A percentile compares a stretch with the other conserved stretches of the same genome.
Conservation (phyloP, 2,113 vertebrate genomes). For the Malurus elegans region DNA sequence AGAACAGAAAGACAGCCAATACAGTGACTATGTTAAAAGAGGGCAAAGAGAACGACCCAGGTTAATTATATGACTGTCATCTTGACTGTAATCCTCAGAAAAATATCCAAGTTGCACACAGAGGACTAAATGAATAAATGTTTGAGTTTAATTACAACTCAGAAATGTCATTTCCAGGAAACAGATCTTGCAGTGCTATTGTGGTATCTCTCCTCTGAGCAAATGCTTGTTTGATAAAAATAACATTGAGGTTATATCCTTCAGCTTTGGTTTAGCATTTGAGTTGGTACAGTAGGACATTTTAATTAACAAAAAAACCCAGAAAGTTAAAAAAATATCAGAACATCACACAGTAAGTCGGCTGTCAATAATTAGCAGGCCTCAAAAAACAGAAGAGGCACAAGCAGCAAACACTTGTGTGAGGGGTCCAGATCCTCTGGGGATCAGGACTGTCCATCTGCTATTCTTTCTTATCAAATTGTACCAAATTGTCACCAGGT, state of each 20-base stretch:
- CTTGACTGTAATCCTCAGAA: background rate
- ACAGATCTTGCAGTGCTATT: background rate
- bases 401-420: background rate
- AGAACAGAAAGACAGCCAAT: background rate
- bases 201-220: background rate
- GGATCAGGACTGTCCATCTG: background rate
- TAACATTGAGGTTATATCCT: background rate
- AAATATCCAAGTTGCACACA: background rate
- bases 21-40: background rate
- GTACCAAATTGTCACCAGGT: background rate
- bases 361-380: background rate
- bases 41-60: background rate
- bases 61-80: background rate
- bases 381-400: background rate
- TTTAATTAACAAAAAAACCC: background rate
- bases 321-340: background rate
- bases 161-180: background rate
- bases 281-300: background rate
- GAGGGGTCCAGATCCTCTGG: background rate
- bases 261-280: background rate
- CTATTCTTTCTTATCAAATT: background rate
- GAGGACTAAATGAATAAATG: background rate
- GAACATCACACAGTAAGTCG: accelerated
- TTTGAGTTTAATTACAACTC: background rate
- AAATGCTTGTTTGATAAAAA: background rate